phyloP scores from a whole-genome alignment of 2,888 invertebrate species.

The Dryobota labecula region DNA sequence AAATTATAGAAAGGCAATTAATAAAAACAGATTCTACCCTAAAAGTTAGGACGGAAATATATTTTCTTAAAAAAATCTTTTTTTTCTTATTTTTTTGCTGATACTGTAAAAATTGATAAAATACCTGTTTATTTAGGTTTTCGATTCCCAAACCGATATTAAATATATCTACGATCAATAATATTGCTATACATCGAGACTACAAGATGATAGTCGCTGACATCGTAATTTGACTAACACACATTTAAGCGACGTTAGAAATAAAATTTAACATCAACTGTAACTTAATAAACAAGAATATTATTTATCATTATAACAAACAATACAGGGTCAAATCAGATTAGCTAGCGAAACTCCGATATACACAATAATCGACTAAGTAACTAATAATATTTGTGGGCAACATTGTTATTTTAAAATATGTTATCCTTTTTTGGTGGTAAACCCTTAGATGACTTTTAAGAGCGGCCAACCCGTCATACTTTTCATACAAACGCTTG shows the following conservation, averaged over 20 bases:
- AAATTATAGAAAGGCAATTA: conserved; percentile 20
- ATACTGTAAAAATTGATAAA: conserved; percentile 10
- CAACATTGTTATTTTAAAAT: no score
- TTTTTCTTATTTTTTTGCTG: background rate
- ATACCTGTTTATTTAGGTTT: conserved; percentile 6
- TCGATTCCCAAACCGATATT: conserved; percentile 82
- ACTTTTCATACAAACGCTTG: no score
- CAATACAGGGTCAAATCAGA: background rate
- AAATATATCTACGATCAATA: conserved; percentile 79
- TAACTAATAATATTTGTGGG: no score
- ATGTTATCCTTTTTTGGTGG: no score
- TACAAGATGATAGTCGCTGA: conserved; percentile 74
- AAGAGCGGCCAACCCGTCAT: no score
- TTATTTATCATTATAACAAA: conserved; percentile 38
- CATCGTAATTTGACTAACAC: conserved; percentile 67
- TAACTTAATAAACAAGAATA: conserved; percentile 48
- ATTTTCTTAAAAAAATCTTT: conserved; percentile 24
- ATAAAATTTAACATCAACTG: conserved; percentile 50
- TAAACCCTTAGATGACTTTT: no score
- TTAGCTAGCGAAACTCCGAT: no score
- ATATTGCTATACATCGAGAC: conserved; percentile 86
- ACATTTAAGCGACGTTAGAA: conserved; percentile 70
- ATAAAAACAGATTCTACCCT: conserved; percentile 36
- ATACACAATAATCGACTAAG: no score
- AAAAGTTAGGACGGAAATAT: conserved; percentile 62